phyloP scores from a whole-genome alignment of 2,888 invertebrate species.

The Euplagia quadripunctaria region DNA sequence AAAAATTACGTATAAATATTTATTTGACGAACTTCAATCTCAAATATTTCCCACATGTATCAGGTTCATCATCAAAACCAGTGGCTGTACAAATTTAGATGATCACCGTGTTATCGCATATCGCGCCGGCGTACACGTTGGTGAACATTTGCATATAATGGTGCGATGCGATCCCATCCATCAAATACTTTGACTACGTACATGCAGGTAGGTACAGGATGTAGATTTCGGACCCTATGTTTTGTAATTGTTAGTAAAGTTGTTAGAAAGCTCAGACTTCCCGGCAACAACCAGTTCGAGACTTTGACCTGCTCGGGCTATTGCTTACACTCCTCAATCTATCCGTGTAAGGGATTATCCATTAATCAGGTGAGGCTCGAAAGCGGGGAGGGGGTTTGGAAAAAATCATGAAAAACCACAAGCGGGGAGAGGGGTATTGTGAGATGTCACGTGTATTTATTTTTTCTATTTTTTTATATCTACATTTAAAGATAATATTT shows the following conservation, averaged over 20 bases:
- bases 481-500: no score
- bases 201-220: conserved; percentile 54
- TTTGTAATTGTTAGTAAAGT: not conserved
- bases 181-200: conserved; percentile 71
- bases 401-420: no score
- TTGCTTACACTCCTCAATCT: no score
- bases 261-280: no score
- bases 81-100: conserved; percentile 62
- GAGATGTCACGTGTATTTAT: no score
- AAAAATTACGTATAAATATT: not conserved
- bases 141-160: conserved; percentile 86
- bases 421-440: no score
- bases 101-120: conserved; percentile 67
- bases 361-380: no score
- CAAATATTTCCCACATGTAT: conserved; percentile 35
- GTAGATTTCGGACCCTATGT: conserved; percentile 25
- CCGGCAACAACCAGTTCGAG: no score
- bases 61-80: conserved; percentile 42
- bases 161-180: conserved; percentile 66
- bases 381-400: no score
- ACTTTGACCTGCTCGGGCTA: no score
- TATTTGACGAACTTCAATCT: conserved; percentile 1
- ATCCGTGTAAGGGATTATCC: no score
- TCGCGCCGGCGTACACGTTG: conserved; percentile 63
- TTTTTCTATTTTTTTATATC: no score